These are phyloP conservation scores for Eristalis arbustorum DNA, from an alignment of 2,888 invertebrate genomes.

Conservation along the genomic window DNA sequence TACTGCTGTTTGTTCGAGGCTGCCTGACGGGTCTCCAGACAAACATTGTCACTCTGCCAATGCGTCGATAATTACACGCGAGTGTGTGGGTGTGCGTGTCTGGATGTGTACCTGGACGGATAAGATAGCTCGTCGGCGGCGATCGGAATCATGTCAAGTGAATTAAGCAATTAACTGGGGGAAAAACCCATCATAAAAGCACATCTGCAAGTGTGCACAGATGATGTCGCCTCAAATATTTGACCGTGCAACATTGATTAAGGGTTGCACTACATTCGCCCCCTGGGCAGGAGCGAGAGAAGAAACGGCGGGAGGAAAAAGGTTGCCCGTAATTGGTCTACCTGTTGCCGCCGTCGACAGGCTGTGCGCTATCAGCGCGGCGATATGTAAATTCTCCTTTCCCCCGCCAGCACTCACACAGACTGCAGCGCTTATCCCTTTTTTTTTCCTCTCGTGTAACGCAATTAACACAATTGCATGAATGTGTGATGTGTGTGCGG, in stretches of 20 bases:
- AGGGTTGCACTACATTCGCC: neutral
- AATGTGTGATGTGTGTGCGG: slow-evolving; percentile 3
- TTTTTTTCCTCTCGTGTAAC: too few relatives aligned
- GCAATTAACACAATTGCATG: slow-evolving; percentile 47
- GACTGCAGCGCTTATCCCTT: slow-evolving; percentile 28
- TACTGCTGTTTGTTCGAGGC: slow-evolving; percentile 15
- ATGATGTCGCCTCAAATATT: neutral
- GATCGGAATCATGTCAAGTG: slow-evolving; percentile 36
- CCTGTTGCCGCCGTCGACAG: neutral
- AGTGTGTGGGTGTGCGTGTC: neutral
- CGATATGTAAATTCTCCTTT: slow-evolving; percentile 23
- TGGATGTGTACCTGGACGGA: slow-evolving; percentile 1
- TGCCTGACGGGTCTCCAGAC: neutral
- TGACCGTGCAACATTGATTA: neutral
- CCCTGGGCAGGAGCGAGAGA: neutral
- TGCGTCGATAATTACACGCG: neutral
- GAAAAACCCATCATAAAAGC: slow-evolving; percentile 26
- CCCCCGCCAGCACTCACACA: neutral
- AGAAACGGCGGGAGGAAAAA: neutral
- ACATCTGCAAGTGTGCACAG: slow-evolving; percentile 20
- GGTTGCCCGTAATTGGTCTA: neutral
- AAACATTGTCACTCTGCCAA: slow-evolving; percentile 11
- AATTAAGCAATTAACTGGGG: slow-evolving; percentile 13
- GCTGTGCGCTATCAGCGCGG: neutral
- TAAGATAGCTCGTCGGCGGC: slow-evolving; percentile 1